Evolutionary conservation across 2,888 invertebrate species (phyloP), one percentile per base, ranked within the genome.

Genomic region (Idaea dimidiata): DNA sequence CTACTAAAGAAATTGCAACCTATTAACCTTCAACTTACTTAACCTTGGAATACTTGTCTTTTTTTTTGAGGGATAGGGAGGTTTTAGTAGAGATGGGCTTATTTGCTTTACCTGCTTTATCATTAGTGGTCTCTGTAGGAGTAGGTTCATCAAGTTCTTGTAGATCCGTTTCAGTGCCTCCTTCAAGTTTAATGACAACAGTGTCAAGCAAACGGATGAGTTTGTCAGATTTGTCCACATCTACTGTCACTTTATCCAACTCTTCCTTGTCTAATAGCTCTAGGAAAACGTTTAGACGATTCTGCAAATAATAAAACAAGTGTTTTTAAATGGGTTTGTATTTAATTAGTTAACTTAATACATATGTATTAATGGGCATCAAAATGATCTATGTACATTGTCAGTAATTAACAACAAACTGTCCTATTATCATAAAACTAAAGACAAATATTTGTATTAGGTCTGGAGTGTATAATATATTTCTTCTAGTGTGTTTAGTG

Each of bases 171-270:
- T 97, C 97, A 0, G 95, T 95, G 0, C 97, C 97, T 17, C 99
- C 99, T 89, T 99, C 99, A 57, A 99, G 93, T 84, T 98, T 97
- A 68, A 99, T 98, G 6, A 99, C 99, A 56, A 98, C 99, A 62
- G 99, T 97, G 86, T 99, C 99, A 64, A 99, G 94, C 10, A 99
- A 92, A 72, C 96, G 96, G 59, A 99, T 94, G 60, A 99, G 90
- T 63, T 95, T 94, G 61, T 96, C 96, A 0, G 95, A 94, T 84
- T 97, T 97, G 62, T 96, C 96, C 54, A 97, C 95, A 82, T 99
- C 99, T 0, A 99, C 95, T 1, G 96, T 94, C 0, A 97, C 95
- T 72, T 93, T 94, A 65, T 96, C 96, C 58, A 99, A 93, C 72
- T 95, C 94, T 2, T 94, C 96, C 54, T 91, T 93, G 1, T 96